Evolutionary conservation across 2,888 invertebrate species (phyloP).

Genomic region (Aplocera efformata): DNA sequence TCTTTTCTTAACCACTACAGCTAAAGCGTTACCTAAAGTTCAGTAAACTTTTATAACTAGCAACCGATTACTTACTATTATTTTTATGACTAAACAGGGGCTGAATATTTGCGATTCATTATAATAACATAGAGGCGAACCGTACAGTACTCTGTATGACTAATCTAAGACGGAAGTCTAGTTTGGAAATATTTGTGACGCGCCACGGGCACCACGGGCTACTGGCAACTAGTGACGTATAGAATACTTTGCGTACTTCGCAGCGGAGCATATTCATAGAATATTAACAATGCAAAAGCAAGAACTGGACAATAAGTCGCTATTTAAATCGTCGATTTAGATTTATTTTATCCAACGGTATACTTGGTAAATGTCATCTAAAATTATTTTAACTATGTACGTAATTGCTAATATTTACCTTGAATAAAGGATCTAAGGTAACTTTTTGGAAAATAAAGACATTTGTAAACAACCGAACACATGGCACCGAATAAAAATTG

Average conservation of each 20-base stretch:
- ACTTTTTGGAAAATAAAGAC: conserved; percentile 60
- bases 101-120: conserved; percentile 16
- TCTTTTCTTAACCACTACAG: conserved; percentile 69
- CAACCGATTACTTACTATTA: conserved; percentile 45
- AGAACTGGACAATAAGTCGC: conserved; percentile 22
- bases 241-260: conserved; percentile 4
- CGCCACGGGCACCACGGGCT: background rate
- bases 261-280: conserved; percentile 15
- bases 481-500: conserved; percentile 72
- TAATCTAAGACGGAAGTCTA: conserved; percentile 1
- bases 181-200: conserved; percentile 8
- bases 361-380: conserved; percentile 29
- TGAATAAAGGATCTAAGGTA: conserved; percentile 54
- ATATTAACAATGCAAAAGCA: conserved; percentile 17
- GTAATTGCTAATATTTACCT: conserved; percentile 34
- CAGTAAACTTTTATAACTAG: conserved; percentile 62
- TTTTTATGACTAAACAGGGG: conserved; percentile 25
- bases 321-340: conserved; percentile 14
- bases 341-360: conserved; percentile 19
- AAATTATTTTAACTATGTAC: conserved; percentile 28
- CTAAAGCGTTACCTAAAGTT: conserved; percentile 74
- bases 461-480: conserved; percentile 70
- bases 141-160: conserved; percentile 10
- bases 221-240: background rate
- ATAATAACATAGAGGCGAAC: conserved; percentile 16